Base-by-base conservation (phyloP, 2,888 invertebrate genomes). In the Pseudoips prasinana region DNA sequence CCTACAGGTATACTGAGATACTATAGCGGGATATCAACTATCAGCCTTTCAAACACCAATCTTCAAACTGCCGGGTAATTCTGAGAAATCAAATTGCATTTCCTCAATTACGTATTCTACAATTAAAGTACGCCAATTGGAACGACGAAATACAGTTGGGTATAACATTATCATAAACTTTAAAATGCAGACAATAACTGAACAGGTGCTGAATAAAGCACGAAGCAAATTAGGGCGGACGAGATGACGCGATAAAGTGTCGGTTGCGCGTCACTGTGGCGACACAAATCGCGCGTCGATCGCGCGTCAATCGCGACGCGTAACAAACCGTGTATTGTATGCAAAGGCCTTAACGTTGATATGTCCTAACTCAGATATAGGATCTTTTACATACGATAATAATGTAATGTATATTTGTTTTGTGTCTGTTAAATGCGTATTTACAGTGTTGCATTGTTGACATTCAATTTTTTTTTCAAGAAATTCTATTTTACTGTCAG, bases 291-390 rank as follows among this genome's bases (percentile, higher is more conserved):
- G 62, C 68, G 60, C 64, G 72, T 68, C 68, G 61, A 71, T 73
- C 74, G 67, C 64, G 62, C 79, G 75, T 79, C 80, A 72, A 60
- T 64, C 70, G 61, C 48, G 45, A 31, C 48, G 56, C 59, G 63
- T 79, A 79, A 80, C 80, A 78, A 80, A 64, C 59, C 46, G 49
- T 31, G 72, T 69, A 85, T 85, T 85, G 85, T 85, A 85, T 85
- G 84, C 80, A 81, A 84, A 85, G 43, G 36, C 31, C 46, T 29
- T n/a, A n/a, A 36, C 37, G 35, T 43, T 47, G 50, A 55, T 55
- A 42, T 48, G 52, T 51, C 49, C 57, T 57, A 52, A 51, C 45
- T 43, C 42, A 53, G 57, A 57, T 59, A 58, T 51, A 42, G 28
- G 33, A 51, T 49, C 51, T 55, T 51, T 53, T 51, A 47, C 52